Evolutionary conservation across 1,140 invertebrate genomes (phyloP), one percentile per base, ranked within the genome.

Genomic region (Leptinotarsa lineolata): DNA sequence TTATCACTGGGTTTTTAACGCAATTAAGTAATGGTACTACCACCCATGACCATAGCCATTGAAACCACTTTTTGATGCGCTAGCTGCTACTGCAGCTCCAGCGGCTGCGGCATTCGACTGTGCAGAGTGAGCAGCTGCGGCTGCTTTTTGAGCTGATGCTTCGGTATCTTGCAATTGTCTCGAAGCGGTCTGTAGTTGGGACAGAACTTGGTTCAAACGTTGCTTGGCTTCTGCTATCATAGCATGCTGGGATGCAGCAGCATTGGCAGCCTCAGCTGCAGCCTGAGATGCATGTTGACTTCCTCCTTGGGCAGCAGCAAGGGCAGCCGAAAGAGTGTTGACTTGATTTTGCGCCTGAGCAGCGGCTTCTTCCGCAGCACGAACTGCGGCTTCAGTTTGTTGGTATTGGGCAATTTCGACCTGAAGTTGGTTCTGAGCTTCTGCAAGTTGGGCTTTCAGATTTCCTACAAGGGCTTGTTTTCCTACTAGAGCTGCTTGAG

Each of bases 401-500:
- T 80, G 74, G 59, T 73, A 77, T 60, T 79, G 77, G 18, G 72
- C 74, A 45, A 80, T 68, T 72, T 80, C 77, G 59, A 39, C 76
- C 45, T 74, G 70, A 11, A 80, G 76, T 67, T 78, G 74, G 6
- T 72, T 67, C 68, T 80, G 71, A 39, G 79, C 79, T 44, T 80
- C 74, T 15, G 22, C 18, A 18, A 80, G 68, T 73, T 80, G 77
- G 65, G 72, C 70, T 54, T 78, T 76, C 6, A 80, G 60, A 54
- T 65, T 73, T 60, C 75, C 72, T 16, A 78, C 79, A 54, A 80
- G 72, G 24, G 78, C 77, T 65, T 79, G 79, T 75, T 79, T 79
- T 20, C 79, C 79, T 11, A 80, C 79, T n/a, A 79, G 45, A 58
- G 79, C 79, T 16, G 79, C 79, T 73, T 80, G 79, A 16, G 79